Conservation (phyloP, 2,113 vertebrate genomes). For the Oreochromis niloticus region DNA sequence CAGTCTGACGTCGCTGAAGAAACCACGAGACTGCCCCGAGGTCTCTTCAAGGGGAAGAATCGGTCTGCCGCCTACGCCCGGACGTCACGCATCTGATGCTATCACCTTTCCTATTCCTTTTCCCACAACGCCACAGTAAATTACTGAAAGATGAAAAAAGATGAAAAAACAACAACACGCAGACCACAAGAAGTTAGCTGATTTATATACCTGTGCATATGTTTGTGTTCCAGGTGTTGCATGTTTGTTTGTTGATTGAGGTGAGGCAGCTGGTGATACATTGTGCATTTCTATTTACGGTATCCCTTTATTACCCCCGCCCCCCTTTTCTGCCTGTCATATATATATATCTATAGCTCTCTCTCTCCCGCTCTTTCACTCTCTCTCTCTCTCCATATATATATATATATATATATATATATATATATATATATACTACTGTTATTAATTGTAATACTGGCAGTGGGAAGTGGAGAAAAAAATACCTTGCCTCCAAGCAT, state of each 20-base stretch:
- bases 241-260: not conserved
- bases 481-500: not conserved
- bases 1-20: not conserved
- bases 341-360: not conserved
- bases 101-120: not conserved
- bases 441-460: not conserved
- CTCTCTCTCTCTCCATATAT: too few relatives aligned
- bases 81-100: not conserved
- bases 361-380: too few relatives aligned
- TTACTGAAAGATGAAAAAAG: not conserved
- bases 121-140: not conserved
- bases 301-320: not conserved
- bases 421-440: too few relatives aligned
- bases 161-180: not conserved
- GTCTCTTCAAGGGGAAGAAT: not conserved
- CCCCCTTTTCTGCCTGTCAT: not conserved
- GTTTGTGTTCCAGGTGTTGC: not conserved
- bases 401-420: too few relatives aligned
- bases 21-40: not conserved
- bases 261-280: not conserved
- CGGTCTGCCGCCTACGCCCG: not conserved
- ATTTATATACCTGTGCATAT: not conserved
- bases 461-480: not conserved
- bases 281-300: not conserved
- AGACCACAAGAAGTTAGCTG: not conserved